Percentiles rank a stretch among this genome's conserved stretches.
These are phyloP conservation scores for Terrapene triunguis DNA, from an alignment of 2,113 vertebrate species.

Conservation along the genomic window DNA sequence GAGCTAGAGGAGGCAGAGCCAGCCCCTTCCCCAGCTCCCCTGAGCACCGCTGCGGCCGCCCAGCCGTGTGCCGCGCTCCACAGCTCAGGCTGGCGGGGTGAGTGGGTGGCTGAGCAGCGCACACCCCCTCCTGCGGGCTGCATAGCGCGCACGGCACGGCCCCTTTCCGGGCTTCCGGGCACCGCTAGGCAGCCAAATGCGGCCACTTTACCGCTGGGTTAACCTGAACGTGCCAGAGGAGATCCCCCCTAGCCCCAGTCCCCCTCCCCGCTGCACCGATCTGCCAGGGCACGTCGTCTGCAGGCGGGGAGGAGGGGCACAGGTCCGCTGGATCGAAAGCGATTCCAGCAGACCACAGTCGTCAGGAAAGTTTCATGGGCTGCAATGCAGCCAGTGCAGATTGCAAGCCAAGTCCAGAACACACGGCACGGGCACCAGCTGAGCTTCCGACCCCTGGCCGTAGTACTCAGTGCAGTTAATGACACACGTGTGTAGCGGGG, in stretches of 20 bases:
- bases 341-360: neutral
- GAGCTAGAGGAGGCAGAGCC: neutral
- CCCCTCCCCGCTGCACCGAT: conserved; percentile 27
- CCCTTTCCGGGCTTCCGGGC: neutral
- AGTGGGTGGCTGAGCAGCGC: neutral
- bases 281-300: neutral
- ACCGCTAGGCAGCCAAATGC: no score
- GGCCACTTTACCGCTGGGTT: no score
- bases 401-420: neutral
- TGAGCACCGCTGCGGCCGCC: neutral
- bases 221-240: no score
- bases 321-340: neutral
- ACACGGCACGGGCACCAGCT: no score
- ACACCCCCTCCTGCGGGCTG: neutral
- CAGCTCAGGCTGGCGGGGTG: neutral
- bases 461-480: no score
- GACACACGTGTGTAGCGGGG: neutral
- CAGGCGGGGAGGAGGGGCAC: neutral
- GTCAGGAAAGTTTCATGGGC: no score
- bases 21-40: neutral
- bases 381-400: no score
- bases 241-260: conserved; percentile 15
- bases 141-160: neutral
- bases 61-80: neutral
- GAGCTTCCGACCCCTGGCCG: no score